Evolutionary conservation across 2,113 vertebrate species (phyloP), one percentile per base, ranked within the genome.

Genomic region (Garra rufa): DNA sequence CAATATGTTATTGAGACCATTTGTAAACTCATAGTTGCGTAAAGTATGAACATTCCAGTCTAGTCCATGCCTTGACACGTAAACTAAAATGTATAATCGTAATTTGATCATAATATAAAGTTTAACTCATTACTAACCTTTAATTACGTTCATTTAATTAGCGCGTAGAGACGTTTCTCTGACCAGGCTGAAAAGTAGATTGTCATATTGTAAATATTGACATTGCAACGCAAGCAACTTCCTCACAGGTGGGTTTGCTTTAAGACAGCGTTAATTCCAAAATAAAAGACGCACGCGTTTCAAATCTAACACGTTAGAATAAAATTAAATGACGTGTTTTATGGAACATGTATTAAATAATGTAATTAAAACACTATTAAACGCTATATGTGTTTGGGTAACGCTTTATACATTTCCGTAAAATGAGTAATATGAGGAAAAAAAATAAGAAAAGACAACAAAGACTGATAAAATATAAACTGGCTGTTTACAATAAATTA

Each of bases 201-300:
- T 70, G 34, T 70, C 9, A 19, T n/a, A n/a, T n/a, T n/a, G 41
- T 59, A 63, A 78, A 79, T 15, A 43, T 43, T 77, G 26, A 28
- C 24, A 9, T 3, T 17, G 4, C n/a, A 7, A 63, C 76, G 24
- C 19, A 67, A 30, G 9, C 24, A 67, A 67, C 67, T 50, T 76
- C 28, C 55, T 89, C 83, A 30, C 57, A 89, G 30, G 21, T 87
- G 87, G 87, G 9, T 9, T 30, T 0, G 59, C 41, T 30, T 44
- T 17, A 4, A 1, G 30, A 17, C 0, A 0, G 0, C 0, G 8
- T n/a, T 0, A 3, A 1, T 87, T 92, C 87, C 90, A 89, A 86
- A 92, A 88, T 92, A 93, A 92, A 89, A 76, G 28, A 55, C 17
- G 26, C 48, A 76, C 13, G 17, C 11, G 1, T 44, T 44, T 8